phyloP scores from a whole-genome alignment of 2,888 invertebrate species.

The Lasioglossum lativentre region DNA sequence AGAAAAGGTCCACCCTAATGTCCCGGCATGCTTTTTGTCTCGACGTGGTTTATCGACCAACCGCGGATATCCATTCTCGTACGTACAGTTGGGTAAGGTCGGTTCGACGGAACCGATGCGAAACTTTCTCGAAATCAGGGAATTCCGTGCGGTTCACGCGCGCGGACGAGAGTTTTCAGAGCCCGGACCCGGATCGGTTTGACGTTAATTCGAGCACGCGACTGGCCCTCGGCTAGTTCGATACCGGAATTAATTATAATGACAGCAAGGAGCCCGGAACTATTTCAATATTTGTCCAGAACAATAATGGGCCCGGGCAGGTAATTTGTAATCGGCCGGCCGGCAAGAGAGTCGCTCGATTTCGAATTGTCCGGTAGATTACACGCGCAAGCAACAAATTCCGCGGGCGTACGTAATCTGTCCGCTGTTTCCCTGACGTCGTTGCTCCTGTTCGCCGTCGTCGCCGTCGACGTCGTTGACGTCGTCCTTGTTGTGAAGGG shows the following conservation, averaged over 20 bases:
- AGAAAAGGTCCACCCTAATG: neutral
- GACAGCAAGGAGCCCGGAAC: conserved; percentile 15
- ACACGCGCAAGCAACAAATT: conserved; percentile 42
- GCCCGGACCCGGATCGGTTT: neutral
- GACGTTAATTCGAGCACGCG: conserved; percentile 12
- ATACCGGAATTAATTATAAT: conserved; percentile 39
- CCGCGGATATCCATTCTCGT: neutral
- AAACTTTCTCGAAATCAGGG: neutral
- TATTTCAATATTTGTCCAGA: conserved; percentile 46
- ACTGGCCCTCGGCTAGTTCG: conserved; percentile 4
- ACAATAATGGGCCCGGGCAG: neutral
- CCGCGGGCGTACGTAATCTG: conserved; percentile 27
- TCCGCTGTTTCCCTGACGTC: neutral
- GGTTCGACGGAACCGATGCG: neutral
- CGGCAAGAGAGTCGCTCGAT: conserved; percentile 22
- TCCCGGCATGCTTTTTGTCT: neutral
- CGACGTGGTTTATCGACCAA: conserved; percentile 4
- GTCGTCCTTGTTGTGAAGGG: neutral
- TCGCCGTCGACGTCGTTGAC: neutral
- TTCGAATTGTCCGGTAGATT: conserved; percentile 44
- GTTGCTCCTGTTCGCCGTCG: neutral
- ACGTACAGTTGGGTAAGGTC: neutral
- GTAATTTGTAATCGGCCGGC: conserved; percentile 24
- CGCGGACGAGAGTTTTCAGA: neutral
- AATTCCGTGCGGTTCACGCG: neutral